Evolutionary conservation across 2,888 invertebrate species (phyloP), one percentile per base, ranked within the genome.

Genomic region (Nesidiocoris tenuis): DNA sequence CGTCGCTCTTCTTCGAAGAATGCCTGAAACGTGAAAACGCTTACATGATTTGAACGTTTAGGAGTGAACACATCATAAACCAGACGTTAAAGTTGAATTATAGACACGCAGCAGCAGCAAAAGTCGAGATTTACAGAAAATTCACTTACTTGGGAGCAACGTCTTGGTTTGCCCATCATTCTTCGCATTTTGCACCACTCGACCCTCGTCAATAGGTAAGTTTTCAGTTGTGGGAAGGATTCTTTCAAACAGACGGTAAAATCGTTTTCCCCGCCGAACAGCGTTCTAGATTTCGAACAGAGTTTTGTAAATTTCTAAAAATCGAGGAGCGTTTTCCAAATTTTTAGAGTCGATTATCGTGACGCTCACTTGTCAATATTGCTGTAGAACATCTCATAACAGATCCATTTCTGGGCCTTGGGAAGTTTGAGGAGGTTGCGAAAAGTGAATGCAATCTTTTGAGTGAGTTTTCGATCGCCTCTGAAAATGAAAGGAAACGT

Each of bases 311-410:
- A n/a, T n/a, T n/a, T n/a, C n/a, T n/a, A n/a, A n/a, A n/a, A n/a
- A n/a, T n/a, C n/a, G n/a, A n/a, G n/a, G n/a, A n/a, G n/a, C n/a
- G n/a, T n/a, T n/a, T n/a, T n/a, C n/a, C n/a, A n/a, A n/a, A n/a
- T n/a, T n/a, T n/a, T n/a, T n/a, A n/a, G n/a, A n/a, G n/a, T n/a
- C n/a, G n/a, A n/a, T n/a, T n/a, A n/a, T n/a, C n/a, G n/a, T n/a
- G n/a, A n/a, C n/a, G 84, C 86, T 83, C 84, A 89, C 87, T 88
- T 87, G 82, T 99, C 99, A 81, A 99, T 92, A 82, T 97, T 98
- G 80, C 98, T 98, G 84, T 99, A 99, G 85, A 99, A 99, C 91
- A 97, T 99, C 84, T 99, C 99, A 84, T 96, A 98, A 84, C 96
- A 98, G 7, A 98, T 98, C 96, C 98, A 98, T 85, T 96, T 96